phyloP scores from a whole-genome alignment of 30 jellyfish, hydroid and myxozoan species.

The Pseudorhiza aurosa region DNA sequence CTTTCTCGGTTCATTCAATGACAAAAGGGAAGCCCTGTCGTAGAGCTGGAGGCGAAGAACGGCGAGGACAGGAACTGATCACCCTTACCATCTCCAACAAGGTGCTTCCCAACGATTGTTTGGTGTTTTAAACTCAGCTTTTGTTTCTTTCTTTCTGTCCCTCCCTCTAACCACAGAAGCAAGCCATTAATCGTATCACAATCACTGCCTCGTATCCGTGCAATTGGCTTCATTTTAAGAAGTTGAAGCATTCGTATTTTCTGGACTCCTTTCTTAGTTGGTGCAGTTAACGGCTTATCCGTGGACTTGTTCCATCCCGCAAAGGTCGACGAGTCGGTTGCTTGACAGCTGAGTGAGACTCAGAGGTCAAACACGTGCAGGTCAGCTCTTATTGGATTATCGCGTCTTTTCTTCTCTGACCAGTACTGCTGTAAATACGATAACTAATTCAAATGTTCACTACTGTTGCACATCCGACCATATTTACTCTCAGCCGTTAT shows the following conservation, averaged over 20 bases:
- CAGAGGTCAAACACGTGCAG: constrained; percentile 10
- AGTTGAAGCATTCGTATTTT: not conserved
- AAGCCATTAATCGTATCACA: no score
- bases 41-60: no score
- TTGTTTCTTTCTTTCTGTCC: no score
- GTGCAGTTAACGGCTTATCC: not conserved
- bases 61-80: no score
- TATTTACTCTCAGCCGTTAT: not conserved
- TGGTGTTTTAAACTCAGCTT: no score
- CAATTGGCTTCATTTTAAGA: no score
- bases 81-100: no score
- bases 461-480: not conserved
- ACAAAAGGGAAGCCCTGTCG: no score
- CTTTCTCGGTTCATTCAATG: no score
- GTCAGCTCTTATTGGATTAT: constrained; percentile 58
- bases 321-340: constrained; percentile 10
- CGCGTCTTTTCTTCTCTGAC: not conserved
- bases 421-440: not conserved
- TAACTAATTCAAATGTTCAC: not conserved
- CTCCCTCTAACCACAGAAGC: no score
- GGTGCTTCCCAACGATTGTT: no score
- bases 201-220: no score
- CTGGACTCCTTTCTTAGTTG: not conserved
- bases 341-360: not conserved
- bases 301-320: not conserved